Evolutionary conservation across 2,113 vertebrate species (phyloP).

Genomic region (Petrocephalus zakoni): DNA sequence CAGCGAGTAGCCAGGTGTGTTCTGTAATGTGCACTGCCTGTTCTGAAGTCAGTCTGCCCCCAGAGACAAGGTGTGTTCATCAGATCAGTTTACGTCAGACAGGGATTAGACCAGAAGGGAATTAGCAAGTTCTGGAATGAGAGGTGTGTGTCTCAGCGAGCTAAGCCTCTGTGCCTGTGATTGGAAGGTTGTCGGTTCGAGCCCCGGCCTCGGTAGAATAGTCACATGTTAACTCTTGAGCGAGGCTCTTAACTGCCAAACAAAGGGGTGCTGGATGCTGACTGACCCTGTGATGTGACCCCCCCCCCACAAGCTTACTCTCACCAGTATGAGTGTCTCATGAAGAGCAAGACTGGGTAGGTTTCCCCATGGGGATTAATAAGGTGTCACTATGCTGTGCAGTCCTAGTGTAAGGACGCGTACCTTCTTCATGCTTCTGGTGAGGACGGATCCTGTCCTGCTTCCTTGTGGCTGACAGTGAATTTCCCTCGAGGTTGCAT

Average conservation of each 20-base stretch:
- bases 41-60: not conserved
- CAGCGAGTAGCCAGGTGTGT: conserved; percentile 31
- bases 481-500: not conserved
- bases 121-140: not conserved
- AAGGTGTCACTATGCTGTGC: not conserved
- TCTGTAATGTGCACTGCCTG: conserved; percentile 20
- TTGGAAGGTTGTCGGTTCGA: not conserved
- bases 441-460: not conserved
- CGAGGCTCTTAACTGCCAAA: not conserved
- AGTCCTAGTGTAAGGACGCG: not conserved
- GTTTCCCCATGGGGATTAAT: not conserved
- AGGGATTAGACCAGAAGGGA: not conserved
- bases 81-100: not conserved
- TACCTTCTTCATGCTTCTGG: not conserved
- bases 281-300: not conserved
- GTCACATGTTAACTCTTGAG: not conserved
- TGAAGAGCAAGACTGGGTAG: not conserved
- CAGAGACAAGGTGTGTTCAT: not conserved
- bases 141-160: not conserved
- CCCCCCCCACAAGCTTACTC: not conserved
- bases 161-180: not conserved
- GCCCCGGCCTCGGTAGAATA: not conserved
- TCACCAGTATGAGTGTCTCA: not conserved
- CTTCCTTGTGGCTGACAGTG: not conserved
- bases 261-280: not conserved